Conservation (phyloP, 1,140 invertebrate genomes). For the Microplitis demolitor region DNA sequence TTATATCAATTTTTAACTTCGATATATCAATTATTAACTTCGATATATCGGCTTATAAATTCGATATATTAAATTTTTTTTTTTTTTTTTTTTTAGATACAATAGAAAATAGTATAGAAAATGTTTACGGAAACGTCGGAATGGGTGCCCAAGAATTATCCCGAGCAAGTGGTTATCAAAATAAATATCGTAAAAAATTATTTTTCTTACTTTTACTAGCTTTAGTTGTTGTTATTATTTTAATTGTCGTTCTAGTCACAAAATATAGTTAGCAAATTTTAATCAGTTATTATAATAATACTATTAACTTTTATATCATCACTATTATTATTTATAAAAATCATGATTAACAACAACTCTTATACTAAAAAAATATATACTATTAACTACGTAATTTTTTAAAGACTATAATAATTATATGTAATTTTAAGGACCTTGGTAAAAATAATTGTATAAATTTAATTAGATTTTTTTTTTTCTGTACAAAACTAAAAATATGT, state of each 20-base stretch:
- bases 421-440: no score
- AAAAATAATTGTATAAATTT: no score
- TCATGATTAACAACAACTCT: no score
- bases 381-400: no score
- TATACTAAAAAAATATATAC: no score
- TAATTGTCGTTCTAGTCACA: constrained; percentile 58
- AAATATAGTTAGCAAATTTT: constrained; percentile 57
- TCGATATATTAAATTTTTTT: no score
- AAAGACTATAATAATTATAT: no score
- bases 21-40: not conserved
- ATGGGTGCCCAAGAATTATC: constrained; percentile 75
- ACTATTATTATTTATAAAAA: no score
- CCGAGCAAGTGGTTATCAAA: constrained; percentile 80
- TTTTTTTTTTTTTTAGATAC: constrained; percentile 68
- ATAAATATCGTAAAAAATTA: constrained; percentile 73
- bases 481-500: no score
- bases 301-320: no score
- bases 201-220: constrained; percentile 68
- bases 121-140: constrained; percentile 77
- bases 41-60: no score
- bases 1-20: not conserved
- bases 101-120: constrained; percentile 87
- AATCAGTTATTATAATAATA: constrained; percentile 24
- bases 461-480: no score
- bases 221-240: constrained; percentile 70